Conservation (phyloP, 2,888 invertebrate species). For the Chrysomela aeneicollis region DNA sequence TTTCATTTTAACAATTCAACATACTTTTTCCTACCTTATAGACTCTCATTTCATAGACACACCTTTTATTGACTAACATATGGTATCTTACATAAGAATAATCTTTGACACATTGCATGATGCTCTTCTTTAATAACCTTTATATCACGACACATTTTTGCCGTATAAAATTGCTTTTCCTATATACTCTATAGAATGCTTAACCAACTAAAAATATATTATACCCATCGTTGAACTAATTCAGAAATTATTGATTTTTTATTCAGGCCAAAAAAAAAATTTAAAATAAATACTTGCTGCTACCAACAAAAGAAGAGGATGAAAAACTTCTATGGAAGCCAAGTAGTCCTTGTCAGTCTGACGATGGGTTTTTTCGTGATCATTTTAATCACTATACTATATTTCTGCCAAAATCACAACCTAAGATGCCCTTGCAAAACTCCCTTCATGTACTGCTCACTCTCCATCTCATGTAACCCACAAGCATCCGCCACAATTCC, state of each 20-base stretch:
- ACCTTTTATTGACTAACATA: not conserved
- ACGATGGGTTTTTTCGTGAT: not conserved
- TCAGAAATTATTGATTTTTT: not conserved
- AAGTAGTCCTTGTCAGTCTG: not conserved
- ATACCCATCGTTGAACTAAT: not conserved
- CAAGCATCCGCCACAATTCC: constrained; percentile 12
- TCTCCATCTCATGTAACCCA: constrained; percentile 4
- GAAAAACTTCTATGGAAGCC: too few species aligned
- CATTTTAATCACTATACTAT: too few species aligned
- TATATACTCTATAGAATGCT: not conserved
- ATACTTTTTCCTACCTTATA: too few species aligned
- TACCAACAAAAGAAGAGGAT: too few species aligned
- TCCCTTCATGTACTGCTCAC: not conserved
- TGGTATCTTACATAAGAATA: not conserved
- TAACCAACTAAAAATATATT: not conserved
- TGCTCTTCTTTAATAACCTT: too few species aligned
- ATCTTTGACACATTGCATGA: too few species aligned
- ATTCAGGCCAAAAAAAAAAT: not conserved
- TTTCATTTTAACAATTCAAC: too few species aligned
- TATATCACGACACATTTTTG: not conserved
- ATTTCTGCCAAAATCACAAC: too few species aligned
- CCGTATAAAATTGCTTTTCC: not conserved
- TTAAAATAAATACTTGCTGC: too few species aligned
- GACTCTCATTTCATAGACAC: not conserved
- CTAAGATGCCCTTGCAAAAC: too few species aligned